phyloP scores from a whole-genome alignment of 2,888 invertebrate genomes.

The Erebia epiphron region DNA sequence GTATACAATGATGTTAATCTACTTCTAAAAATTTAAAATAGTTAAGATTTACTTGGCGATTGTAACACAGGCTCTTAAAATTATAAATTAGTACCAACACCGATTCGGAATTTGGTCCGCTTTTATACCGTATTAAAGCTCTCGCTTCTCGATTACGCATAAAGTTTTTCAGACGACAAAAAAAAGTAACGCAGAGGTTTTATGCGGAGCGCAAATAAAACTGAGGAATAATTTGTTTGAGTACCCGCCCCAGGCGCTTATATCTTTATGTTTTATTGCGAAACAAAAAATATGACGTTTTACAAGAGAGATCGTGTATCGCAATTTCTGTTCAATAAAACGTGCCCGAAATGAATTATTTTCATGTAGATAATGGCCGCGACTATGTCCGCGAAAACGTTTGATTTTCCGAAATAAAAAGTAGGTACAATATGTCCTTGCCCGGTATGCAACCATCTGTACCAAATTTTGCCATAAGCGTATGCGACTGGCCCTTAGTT shows the following conservation, averaged over 20 bases:
- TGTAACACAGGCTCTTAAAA: too few relatives aligned
- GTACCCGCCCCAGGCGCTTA: conserved; percentile 15
- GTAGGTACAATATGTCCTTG: too few relatives aligned
- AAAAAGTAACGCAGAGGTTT: conserved; percentile 3
- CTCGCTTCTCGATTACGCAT: conserved; percentile 3
- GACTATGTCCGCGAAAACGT: too few relatives aligned
- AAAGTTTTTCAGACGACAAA: conserved; percentile 17
- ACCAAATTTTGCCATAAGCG: too few relatives aligned
- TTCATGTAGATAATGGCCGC: not conserved
- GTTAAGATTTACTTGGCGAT: too few relatives aligned
- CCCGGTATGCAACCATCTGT: too few relatives aligned
- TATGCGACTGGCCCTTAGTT: too few relatives aligned
- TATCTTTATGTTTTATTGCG: conserved; percentile 27
- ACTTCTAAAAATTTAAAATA: too few relatives aligned
- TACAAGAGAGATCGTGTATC: conserved; percentile 13
- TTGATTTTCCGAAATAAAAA: too few relatives aligned
- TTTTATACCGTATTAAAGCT: conserved; percentile 13
- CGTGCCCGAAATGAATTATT: not conserved
- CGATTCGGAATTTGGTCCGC: not conserved
- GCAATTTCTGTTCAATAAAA: not conserved
- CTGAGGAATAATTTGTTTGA: conserved; percentile 13
- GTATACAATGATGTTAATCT: too few relatives aligned
- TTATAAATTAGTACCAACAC: not conserved
- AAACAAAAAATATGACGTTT: conserved; percentile 15
- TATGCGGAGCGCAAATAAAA: conserved; percentile 13